phyloP scores from a whole-genome alignment of 1,140 invertebrate species.

The Aphelenchoides besseyi region DNA sequence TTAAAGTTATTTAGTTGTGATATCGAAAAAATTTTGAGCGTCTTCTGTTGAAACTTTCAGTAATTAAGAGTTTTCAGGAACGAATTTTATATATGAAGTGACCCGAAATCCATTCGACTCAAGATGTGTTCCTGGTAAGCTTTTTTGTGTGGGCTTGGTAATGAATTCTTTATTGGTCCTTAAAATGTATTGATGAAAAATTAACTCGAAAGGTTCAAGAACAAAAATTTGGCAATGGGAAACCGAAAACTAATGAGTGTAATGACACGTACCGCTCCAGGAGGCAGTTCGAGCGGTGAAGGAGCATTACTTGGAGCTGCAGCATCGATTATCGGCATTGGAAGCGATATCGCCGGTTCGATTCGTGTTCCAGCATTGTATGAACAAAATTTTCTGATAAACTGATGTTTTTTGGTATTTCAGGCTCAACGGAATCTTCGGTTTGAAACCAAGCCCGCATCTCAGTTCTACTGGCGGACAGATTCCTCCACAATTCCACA shows the following conservation, averaged over 20 bases:
- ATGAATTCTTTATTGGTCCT: too few relatives aligned
- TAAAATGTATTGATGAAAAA: too few relatives aligned
- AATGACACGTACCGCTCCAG: constrained; percentile 79
- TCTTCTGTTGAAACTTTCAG: not conserved
- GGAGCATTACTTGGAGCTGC: constrained; percentile 55
- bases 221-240: too few relatives aligned
- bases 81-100: constrained; percentile 31
- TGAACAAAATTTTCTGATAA: too few relatives aligned
- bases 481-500: constrained; percentile 32
- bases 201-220: too few relatives aligned
- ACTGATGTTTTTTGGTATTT: too few relatives aligned
- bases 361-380: constrained; percentile 87
- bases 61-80: not conserved
- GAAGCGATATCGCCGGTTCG: constrained; percentile 90
- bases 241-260: constrained; percentile 77
- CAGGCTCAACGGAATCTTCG: constrained; percentile 92
- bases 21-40: not conserved
- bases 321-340: constrained; percentile 75
- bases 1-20: too few relatives aligned
- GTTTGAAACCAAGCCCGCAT: constrained; percentile 80
- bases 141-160: too few relatives aligned
- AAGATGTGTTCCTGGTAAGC: too few relatives aligned
- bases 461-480: constrained; percentile 35
- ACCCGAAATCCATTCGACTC: too few relatives aligned
- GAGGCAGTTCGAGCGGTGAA: constrained; percentile 66